Conservation (phyloP, 2,113 vertebrate species). For the Halichoeres trimaculatus region DNA sequence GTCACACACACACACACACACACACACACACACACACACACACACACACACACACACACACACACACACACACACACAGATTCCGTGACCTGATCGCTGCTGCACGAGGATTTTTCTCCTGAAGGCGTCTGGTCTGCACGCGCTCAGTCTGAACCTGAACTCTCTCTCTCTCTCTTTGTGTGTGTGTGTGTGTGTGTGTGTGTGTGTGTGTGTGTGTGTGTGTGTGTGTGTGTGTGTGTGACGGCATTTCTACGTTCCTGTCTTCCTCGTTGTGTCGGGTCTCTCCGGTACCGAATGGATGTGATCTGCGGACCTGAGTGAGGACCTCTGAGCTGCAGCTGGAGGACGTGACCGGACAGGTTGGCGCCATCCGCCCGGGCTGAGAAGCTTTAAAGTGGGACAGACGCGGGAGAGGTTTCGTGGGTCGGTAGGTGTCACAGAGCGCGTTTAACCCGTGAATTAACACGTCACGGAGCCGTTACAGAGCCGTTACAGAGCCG, state of each 20-base stretch:
- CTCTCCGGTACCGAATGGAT: not conserved
- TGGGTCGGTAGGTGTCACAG: constrained; percentile 12
- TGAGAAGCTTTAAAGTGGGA: constrained; percentile 1
- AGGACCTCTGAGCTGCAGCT: constrained; percentile 5
- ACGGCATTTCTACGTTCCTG: not conserved
- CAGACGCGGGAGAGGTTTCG: constrained; percentile 2
- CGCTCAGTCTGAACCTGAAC: not conserved
- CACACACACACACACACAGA: constrained; percentile 3
- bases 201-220: too few species aligned
- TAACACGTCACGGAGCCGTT: not conserved
- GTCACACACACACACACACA: constrained; percentile 3
- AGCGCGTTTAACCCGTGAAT: not conserved
- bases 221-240: not conserved
- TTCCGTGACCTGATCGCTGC: constrained; percentile 19
- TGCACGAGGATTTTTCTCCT: constrained; percentile 15
- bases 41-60: not conserved
- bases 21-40: not conserved
- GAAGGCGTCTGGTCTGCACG: not conserved
- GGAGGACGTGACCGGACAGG: constrained; percentile 38
- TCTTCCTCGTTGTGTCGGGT: not conserved
- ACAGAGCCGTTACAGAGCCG: not conserved
- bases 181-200: too few species aligned
- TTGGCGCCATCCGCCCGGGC: not conserved
- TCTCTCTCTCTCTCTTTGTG: not conserved
- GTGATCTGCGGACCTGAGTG: constrained; percentile 32